A percentile compares a stretch with the other conserved stretches of the same genome.
phyloP scores from a whole-genome alignment of 2,888 invertebrate genomes.

The Lobophora halterata region DNA sequence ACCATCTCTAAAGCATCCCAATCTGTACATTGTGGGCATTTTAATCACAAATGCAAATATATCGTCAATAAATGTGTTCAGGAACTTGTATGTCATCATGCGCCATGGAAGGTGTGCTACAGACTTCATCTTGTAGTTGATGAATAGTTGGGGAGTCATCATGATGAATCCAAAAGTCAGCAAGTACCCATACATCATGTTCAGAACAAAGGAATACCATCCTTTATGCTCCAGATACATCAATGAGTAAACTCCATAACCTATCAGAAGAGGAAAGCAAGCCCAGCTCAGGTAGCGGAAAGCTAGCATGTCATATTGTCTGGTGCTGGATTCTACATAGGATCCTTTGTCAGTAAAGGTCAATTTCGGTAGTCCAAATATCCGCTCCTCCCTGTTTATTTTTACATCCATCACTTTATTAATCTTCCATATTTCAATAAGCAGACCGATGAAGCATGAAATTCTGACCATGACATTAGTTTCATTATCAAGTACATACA shows the following conservation, averaged over 20 bases:
- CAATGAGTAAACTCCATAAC: slow-evolving; percentile 97
- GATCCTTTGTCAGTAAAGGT: slow-evolving; percentile 96
- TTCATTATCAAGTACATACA: slow-evolving; percentile 99
- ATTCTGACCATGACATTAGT: slow-evolving; percentile 97
- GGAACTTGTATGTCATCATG: slow-evolving; percentile 99
- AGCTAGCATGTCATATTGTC: slow-evolving; percentile 95
- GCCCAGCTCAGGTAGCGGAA: slow-evolving; percentile 98
- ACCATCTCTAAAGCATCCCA: slow-evolving; percentile 99
- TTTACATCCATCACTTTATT: slow-evolving; percentile 94
- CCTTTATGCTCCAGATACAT: slow-evolving; percentile 98
- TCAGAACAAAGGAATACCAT: slow-evolving; percentile 99
- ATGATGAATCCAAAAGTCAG: slow-evolving; percentile 99
- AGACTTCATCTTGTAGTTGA: slow-evolving; percentile 99
- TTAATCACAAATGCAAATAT: slow-evolving; percentile 99
- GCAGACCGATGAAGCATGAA: slow-evolving; percentile 95
- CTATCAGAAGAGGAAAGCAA: slow-evolving; percentile 94
- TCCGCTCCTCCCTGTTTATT: slow-evolving; percentile 85
- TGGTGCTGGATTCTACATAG: slow-evolving; percentile 96
- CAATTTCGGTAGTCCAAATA: slow-evolving; percentile 91
- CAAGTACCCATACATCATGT: slow-evolving; percentile 98
- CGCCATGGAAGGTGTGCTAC: slow-evolving; percentile 99
- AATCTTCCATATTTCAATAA: slow-evolving; percentile 99
- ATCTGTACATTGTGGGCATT: slow-evolving; percentile 99
- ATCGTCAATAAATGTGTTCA: slow-evolving; percentile 99
- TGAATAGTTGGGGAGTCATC: slow-evolving; percentile 99